phyloP scores from a whole-genome alignment of 2,113 vertebrate genomes.

The Caloenas nicobarica region DNA sequence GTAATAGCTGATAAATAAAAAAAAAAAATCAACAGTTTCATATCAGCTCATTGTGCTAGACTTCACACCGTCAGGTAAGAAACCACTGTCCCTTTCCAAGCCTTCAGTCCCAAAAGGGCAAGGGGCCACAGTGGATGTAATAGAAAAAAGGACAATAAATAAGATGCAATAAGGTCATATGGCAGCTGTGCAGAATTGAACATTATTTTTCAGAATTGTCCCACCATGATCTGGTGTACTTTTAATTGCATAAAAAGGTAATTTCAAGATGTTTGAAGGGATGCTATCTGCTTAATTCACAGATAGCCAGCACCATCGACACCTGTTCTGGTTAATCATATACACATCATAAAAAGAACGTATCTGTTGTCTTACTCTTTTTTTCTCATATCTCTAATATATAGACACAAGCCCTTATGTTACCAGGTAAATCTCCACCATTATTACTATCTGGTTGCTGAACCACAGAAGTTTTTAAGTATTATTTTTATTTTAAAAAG shows the following conservation, averaged over 20 bases:
- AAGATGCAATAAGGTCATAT: background rate
- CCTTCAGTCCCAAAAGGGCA: background rate
- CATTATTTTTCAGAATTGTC: background rate
- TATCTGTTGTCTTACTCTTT: background rate
- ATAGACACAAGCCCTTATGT: background rate
- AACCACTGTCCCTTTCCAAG: background rate
- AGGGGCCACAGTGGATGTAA: background rate
- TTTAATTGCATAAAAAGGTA: background rate
- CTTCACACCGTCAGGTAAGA: background rate
- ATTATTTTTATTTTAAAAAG: background rate
- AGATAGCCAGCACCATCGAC: background rate
- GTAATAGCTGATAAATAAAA: background rate
- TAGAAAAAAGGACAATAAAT: background rate
- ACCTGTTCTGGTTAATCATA: background rate
- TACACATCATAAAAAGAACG: background rate
- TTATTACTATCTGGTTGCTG: background rate
- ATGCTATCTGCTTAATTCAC: background rate
- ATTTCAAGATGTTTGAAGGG: background rate
- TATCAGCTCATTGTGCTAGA: background rate
- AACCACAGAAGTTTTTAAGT: background rate
- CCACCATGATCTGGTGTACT: background rate
- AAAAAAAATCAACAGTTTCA: background rate
- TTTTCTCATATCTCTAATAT: background rate
- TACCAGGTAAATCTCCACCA: background rate
- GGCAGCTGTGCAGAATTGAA: background rate